Evolutionary conservation across 2,888 invertebrate genomes (phyloP), one percentile per base, ranked within the genome.

Genomic region (Acleris emargana): DNA sequence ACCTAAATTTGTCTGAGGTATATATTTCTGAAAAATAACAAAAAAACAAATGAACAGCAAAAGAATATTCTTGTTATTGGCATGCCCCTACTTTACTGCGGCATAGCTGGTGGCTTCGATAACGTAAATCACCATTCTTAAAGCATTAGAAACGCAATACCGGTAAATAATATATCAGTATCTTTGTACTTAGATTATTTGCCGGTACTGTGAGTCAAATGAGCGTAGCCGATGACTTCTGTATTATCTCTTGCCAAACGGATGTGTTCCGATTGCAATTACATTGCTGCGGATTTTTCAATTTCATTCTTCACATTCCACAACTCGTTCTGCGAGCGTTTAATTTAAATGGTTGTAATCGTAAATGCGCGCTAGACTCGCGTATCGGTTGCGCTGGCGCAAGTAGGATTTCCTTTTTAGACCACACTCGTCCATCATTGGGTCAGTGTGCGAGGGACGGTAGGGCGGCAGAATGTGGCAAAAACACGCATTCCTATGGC

Each of bases 361-460:
- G 81, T 82, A 83, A 80, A 76, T 76, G 76, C 77, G 77, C 75
- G 76, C 79, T 81, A 83, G 80, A 80, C 82, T 80, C 80, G 81
- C 82, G 77, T 84, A 88, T 88, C 84, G 79, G 80, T 86, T 85
- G 88, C 83, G 83, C 83, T 72, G 70, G 75, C 85, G 80, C 88
- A 91, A 91, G 89, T 87, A 91, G 91, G 91, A 92, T 92, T 91
- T 92, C 91, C 91, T 92, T 89, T 91, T 92, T 91, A 92, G 89
- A 84, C 81, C 79, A 76, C 76, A 81, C 81, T 79, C 82, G 83
- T 81, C 83, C 83, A 82, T 80, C 83, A 89, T 86, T 90, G 83
- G 90, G 91, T 91, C 91, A 92, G 87, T 90, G 79, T 87, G 90
- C 87, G 85, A 89, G 78, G 72, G 58, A 67, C 67, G 67, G 62